A percentile compares a stretch with the other conserved stretches of the same genome.
phyloP scores from a whole-genome alignment of 2,888 invertebrate species.

The Cyclophora punctaria region DNA sequence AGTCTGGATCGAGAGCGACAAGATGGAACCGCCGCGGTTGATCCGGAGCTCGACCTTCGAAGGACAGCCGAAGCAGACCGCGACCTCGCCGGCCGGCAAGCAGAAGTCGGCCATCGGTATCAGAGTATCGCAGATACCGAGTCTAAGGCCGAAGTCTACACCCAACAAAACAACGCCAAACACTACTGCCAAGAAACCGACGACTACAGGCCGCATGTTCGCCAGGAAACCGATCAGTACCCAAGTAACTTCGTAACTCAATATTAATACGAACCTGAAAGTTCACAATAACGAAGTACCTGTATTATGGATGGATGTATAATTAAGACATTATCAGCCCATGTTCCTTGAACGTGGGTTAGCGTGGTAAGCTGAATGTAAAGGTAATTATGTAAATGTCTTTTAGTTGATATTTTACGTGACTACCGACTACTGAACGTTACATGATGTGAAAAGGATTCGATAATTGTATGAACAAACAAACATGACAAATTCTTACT shows the following conservation, averaged over 20 bases:
- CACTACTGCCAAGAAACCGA: slow-evolving; percentile 36
- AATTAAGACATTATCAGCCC: neutral
- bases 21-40: slow-evolving; percentile 56
- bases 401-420: neutral
- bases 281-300: slow-evolving; percentile 3
- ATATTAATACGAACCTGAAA: neutral
- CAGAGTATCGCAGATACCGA: slow-evolving; percentile 61
- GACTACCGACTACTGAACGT: neutral
- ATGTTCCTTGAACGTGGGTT: neutral
- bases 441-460: neutral
- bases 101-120: slow-evolving; percentile 68
- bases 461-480: neutral
- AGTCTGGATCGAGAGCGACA: slow-evolving; percentile 74
- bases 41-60: slow-evolving; percentile 80
- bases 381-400: neutral
- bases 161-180: slow-evolving; percentile 31
- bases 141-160: slow-evolving; percentile 46
- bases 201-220: slow-evolving; percentile 35
- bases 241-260: slow-evolving; percentile 37
- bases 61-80: slow-evolving; percentile 60
- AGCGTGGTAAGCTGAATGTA: neutral
- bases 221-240: slow-evolving; percentile 46
- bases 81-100: slow-evolving; percentile 51
- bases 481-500: slow-evolving; percentile 9
- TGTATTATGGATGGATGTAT: neutral